Base-by-base conservation (phyloP, 2,113 vertebrate species). In the Cyprichromis sp. region DNA sequence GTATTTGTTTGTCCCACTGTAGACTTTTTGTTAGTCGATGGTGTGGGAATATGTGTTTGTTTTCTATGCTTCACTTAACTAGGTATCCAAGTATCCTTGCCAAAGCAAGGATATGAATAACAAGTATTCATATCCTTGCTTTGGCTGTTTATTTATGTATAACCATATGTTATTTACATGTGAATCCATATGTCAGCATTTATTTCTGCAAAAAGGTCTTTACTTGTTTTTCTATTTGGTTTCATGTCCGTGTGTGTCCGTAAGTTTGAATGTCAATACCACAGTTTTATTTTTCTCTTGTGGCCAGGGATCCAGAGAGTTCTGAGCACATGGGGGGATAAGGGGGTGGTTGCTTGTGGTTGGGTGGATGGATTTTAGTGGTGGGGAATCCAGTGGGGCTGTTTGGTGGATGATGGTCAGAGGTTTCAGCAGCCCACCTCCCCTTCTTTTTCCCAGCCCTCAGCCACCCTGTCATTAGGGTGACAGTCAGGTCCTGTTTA, bases 401-500 rank as follows among this genome's bases (percentile, higher is more conserved):
- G 85, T 81, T 89, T 81, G 81, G 82, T 89, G 52, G 85, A 86
- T 85, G 87, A 88, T 79, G 88, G 90, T 91, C 88, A 61, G 92
- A 93, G 95, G 93, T 94, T 94, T 92, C 36, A 12, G 87, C 68
- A 84, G 66, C 82, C 91, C 89, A 59, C 84, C 89, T 42, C 88
- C 82, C 86, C 88, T 38, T 54, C 16, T 53, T 71, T 68, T 86
- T 81, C 80, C 84, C 80, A 83, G 71, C 81, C 91, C 89, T 91
- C 71, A 91, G 86, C 85, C 93, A 95, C 95, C 93, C 95, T 96
- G 95, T 96, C 94, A 96, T 96, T 95, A 96, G 86, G 87, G 94
- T 93, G 95, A 95, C 94, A 96, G 93, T 95, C 93, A 95, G 90
- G 94, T 95, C 93, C 95, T 95, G 93, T 95, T 96, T 92, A 94